These are phyloP conservation scores for Dendrocopos noguchii DNA, from an alignment of 2,113 vertebrate species.

Conservation along the genomic window DNA sequence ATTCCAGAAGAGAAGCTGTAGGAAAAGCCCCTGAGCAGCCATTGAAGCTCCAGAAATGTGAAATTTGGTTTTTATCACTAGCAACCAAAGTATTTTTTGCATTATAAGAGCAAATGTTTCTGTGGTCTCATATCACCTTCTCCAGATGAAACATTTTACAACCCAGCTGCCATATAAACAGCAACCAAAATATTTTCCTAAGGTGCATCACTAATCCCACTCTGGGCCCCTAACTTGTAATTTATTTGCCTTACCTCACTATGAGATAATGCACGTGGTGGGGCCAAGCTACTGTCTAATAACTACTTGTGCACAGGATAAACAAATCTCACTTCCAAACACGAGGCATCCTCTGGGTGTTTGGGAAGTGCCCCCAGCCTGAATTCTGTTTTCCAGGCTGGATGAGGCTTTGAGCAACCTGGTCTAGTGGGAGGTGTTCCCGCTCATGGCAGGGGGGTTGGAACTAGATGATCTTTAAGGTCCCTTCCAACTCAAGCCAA, in stretches of 20 bases:
- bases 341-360: not conserved
- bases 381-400: not conserved
- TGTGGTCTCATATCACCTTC: conserved; percentile 62
- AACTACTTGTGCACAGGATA: not conserved
- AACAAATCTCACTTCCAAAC: conserved; percentile 1
- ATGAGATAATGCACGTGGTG: not conserved
- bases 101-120: conserved; percentile 48
- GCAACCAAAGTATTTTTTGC: conserved; percentile 38
- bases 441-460: no score
- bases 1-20: not conserved
- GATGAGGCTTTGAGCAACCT: no score
- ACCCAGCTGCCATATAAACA: conserved; percentile 48
- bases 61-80: conserved; percentile 12
- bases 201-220: conserved; percentile 52
- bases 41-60: not conserved
- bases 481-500: no score
- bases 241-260: conserved; percentile 66
- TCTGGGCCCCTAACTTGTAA: not conserved
- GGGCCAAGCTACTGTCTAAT: conserved; percentile 54
- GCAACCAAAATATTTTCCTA: conserved; percentile 65
- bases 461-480: no score
- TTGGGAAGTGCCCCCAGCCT: not conserved
- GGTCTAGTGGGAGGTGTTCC: no score
- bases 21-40: not conserved
- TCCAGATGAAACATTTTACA: conserved; percentile 65